Conservation (phyloP, 2,113 vertebrate genomes). For the Hipposideros armiger region DNA sequence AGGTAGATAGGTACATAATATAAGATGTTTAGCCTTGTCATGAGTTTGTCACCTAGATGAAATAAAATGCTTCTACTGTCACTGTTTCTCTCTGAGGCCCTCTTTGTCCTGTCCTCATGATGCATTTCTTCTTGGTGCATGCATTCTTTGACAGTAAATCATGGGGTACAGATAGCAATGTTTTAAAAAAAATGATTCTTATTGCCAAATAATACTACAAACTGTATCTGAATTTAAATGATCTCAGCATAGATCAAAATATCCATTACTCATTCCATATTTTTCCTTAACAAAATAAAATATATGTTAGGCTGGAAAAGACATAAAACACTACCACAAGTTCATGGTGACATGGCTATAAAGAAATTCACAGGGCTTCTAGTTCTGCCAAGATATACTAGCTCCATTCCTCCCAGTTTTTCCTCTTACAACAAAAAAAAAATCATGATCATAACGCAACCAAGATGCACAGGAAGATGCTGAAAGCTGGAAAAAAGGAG, state of each 20-base stretch:
- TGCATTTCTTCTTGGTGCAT: not conserved
- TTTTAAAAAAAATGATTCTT: not conserved
- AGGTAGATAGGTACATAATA: not conserved
- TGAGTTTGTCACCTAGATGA: not conserved
- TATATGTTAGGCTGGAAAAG: not conserved
- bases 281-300: slow-evolving; percentile 50
- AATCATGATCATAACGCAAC: not conserved
- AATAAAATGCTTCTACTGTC: not conserved
- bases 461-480: not conserved
- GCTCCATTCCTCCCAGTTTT: not conserved
- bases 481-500: not conserved
- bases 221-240: not conserved
- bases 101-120: not conserved
- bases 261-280: not conserved
- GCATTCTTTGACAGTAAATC: not conserved
- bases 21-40: not conserved
- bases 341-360: not conserved
- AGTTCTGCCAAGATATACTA: not conserved
- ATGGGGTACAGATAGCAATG: not conserved
- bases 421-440: not conserved
- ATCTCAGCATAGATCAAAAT: slow-evolving; percentile 7
- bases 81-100: not conserved
- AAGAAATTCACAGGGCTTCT: not conserved
- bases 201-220: not conserved
- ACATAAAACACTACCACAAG: not conserved